Conservation (phyloP, 2,797 vertebrate genomes). For the Setipinna tenuifilis region DNA sequence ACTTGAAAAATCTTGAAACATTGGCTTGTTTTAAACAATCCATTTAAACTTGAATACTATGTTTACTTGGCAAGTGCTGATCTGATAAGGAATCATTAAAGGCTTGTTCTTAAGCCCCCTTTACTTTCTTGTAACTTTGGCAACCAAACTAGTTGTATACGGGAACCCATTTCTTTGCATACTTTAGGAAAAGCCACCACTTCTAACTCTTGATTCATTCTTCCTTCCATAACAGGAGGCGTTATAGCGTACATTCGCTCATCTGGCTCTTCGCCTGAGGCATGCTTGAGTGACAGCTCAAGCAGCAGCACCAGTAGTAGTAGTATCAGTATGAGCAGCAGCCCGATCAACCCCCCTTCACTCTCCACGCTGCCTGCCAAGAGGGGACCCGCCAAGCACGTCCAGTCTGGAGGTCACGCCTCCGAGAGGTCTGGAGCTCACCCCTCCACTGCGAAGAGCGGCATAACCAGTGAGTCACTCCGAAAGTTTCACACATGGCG, state of each 20-base stretch:
- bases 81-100: too few species aligned
- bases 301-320: conserved; percentile 69
- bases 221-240: conserved; percentile 76
- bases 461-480: conserved; percentile 86
- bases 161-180: background rate
- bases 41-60: too few species aligned
- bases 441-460: conserved; percentile 74
- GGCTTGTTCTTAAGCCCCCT: too few species aligned
- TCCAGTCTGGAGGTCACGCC: conserved; percentile 67
- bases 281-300: conserved; percentile 86
- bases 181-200: conserved; percentile 34
- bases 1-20: background rate
- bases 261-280: conserved; percentile 88
- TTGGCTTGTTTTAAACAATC: background rate
- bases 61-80: too few species aligned
- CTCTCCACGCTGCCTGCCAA: conserved; percentile 84
- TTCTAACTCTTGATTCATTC: conserved; percentile 6
- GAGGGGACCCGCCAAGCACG: conserved; percentile 72
- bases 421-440: conserved; percentile 67
- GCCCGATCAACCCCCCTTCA: conserved; percentile 81
- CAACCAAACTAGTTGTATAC: background rate
- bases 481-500: background rate
- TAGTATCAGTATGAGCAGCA: conserved; percentile 82
- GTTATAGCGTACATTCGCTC: conserved; percentile 96
- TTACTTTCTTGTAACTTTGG: too few species aligned